phyloP scores from a whole-genome alignment of 2,888 invertebrate species.

The Candidula unifasciata region DNA sequence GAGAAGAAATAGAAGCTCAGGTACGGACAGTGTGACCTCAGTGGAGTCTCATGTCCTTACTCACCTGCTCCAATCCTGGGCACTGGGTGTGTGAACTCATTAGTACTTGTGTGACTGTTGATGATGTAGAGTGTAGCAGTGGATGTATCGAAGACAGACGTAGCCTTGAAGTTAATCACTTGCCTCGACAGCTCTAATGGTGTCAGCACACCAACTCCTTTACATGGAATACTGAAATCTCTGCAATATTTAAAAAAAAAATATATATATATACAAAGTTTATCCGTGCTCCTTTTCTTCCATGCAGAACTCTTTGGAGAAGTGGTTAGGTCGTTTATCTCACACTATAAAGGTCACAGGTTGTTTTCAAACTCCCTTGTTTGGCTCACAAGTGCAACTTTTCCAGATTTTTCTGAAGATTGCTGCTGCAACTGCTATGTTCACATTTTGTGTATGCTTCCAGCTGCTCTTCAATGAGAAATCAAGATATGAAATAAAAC shows the following conservation, averaged over 20 bases:
- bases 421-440: too few relatives aligned
- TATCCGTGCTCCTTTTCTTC: neutral
- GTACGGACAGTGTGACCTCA: neutral
- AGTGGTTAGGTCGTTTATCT: too few relatives aligned
- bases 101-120: slow-evolving; percentile 75
- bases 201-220: slow-evolving; percentile 76
- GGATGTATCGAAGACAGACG: slow-evolving; percentile 76
- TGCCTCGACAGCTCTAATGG: slow-evolving; percentile 76
- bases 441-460: too few relatives aligned
- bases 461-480: too few relatives aligned
- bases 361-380: too few relatives aligned
- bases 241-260: slow-evolving; percentile 59
- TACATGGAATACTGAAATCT: slow-evolving; percentile 75
- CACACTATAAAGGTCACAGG: too few relatives aligned
- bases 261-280: neutral
- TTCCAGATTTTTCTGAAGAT: too few relatives aligned
- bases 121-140: slow-evolving; percentile 71
- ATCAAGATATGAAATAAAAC: too few relatives aligned
- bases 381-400: too few relatives aligned
- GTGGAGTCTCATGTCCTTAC: neutral
- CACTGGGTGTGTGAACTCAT: slow-evolving; percentile 77
- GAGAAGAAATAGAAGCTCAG: neutral
- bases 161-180: slow-evolving; percentile 76
- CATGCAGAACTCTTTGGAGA: too few relatives aligned
- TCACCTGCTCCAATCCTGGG: slow-evolving; percentile 77